Base-by-base conservation (phyloP, 1,140 invertebrate genomes). In the Drosophila baimaii region DNA sequence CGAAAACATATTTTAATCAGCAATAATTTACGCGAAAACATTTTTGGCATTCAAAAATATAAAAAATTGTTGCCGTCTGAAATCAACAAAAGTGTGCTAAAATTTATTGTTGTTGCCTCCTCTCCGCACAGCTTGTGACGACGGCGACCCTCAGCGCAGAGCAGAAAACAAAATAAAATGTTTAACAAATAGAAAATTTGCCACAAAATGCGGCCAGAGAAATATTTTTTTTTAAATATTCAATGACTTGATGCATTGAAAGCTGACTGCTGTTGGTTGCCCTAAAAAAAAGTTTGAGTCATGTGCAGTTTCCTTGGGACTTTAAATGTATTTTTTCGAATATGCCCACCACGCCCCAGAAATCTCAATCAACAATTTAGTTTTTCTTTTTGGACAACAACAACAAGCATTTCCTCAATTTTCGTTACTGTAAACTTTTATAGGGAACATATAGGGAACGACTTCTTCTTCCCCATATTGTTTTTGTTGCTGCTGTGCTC, bases 41-140 rank as follows among this genome's bases (percentile, higher is more conserved):
- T 49, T 66, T 66, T 51, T 68, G 72, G 33, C 61, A 44, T 74
- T 73, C 47, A 62, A 74, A 57, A 47, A n/a, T n/a, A n/a, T n/a
- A n/a, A n/a, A 46, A 44, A 29, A 33, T 31, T 25, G 33, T 75
- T 65, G 71, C 59, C 51, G 71, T 63, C 31, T 47, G 65, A 71
- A 71, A 70, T 70, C 41, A 70, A 64, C 64, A 78, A 78, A 54
- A 75, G 55, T 82, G 75, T 79, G 80, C 56, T 79, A 79, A 71
- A 78, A 68, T 84, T 66, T 56, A 64, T 79, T 83, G 47, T 69
- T 83, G 56, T 79, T 82, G 63, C 8, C 13, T 10, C 19, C 19
- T 75, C 59, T 17, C 41, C 59, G 19, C 41, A 57, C 43, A 47
- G 62, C 43, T 27, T 37, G 41, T 51, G 55, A 35, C 37, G 71